Conservation (phyloP, 2,888 invertebrate species). For the Caenorhabditis sp. region DNA sequence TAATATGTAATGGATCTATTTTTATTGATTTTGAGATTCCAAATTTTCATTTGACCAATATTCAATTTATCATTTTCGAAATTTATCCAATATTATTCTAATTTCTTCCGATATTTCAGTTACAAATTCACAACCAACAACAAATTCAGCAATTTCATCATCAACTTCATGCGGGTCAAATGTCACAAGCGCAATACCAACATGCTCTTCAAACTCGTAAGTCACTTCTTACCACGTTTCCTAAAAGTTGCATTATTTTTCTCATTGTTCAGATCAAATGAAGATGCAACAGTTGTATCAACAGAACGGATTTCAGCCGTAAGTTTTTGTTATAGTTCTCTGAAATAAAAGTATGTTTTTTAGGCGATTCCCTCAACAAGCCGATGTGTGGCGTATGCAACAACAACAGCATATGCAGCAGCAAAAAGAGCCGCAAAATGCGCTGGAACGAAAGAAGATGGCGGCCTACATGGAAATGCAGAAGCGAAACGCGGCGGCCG, state of each 20-base stretch:
- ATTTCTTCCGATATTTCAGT: not conserved
- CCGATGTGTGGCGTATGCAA: constrained; percentile 1
- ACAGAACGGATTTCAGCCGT: not conserved
- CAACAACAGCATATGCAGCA: constrained; percentile 10
- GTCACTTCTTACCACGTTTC: no score
- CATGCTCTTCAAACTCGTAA: not conserved
- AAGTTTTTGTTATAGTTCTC: not conserved
- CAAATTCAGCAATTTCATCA: not conserved
- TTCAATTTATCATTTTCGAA: no score
- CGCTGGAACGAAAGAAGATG: constrained; percentile 14
- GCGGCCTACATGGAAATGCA: constrained; percentile 15
- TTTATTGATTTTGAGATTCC: no score
- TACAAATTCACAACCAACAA: not conserved
- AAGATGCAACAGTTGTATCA: not conserved
- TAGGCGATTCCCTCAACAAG: not conserved
- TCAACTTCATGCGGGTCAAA: not conserved
- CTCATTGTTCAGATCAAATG: no score
- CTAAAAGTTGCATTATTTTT: no score
- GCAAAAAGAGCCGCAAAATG: not conserved
- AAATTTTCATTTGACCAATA: no score
- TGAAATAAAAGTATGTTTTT: no score
- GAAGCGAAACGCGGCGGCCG: constrained; percentile 7
- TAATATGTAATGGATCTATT: no score
- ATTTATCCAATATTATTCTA: no score
- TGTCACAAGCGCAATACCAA: not conserved